Percentiles rank a stretch among this genome's conserved stretches.
phyloP scores from a whole-genome alignment of 2,113 vertebrate genomes.

The Chaenogobius annularis region DNA sequence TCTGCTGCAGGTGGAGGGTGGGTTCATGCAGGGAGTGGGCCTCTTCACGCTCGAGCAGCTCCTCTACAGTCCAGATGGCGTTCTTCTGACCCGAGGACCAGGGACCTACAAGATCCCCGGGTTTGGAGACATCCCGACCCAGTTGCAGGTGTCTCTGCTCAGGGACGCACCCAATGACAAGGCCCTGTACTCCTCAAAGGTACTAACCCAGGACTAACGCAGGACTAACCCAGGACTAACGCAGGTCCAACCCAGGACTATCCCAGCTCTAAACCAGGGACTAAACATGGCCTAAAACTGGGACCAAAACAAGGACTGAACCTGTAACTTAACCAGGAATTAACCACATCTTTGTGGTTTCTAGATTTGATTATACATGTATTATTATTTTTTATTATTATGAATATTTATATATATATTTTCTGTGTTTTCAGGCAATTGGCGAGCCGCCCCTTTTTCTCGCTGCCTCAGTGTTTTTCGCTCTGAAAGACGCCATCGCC shows the following conservation, averaged over 20 bases:
- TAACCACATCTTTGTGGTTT: background rate
- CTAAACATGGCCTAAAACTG: too few relatives aligned
- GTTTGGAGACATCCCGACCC: constrained; percentile 88
- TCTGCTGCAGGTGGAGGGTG: constrained; percentile 87
- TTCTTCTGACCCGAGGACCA: constrained; percentile 89
- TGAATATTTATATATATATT: background rate
- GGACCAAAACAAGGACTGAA: too few relatives aligned
- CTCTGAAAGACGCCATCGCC: constrained; percentile 90
- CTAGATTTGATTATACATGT: too few relatives aligned
- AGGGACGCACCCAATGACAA: constrained; percentile 88
- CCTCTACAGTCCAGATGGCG: constrained; percentile 87
- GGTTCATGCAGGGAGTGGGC: constrained; percentile 91
- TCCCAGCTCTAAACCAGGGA: background rate
- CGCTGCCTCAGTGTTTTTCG: constrained; percentile 90
- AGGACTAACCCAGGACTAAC: background rate
- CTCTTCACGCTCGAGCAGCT: constrained; percentile 95
- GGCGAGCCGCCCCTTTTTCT: constrained; percentile 95
- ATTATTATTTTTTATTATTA: too few relatives aligned
- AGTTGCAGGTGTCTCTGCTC: constrained; percentile 88
- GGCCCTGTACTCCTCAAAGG: constrained; percentile 87
- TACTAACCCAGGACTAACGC: constrained; percentile 37
- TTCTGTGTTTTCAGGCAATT: constrained; percentile 78
- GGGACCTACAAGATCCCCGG: constrained; percentile 95
- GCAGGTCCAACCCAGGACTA: too few relatives aligned
- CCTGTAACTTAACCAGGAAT: too few relatives aligned